These are phyloP conservation scores for Xanthia togata DNA, from an alignment of 2,888 invertebrate genomes.

Conservation along the genomic window DNA sequence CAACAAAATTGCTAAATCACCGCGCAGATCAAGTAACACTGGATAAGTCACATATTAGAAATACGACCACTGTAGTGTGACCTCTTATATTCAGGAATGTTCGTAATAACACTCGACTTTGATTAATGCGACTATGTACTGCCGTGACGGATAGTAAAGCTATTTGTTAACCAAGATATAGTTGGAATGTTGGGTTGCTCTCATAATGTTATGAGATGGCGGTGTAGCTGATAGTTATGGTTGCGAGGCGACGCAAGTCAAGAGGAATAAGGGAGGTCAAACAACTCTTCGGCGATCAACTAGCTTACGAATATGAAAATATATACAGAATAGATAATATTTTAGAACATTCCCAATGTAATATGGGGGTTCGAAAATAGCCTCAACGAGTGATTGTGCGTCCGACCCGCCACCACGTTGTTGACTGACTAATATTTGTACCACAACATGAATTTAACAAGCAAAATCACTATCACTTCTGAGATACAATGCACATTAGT, in stretches of 20 bases:
- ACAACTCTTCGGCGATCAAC: background rate
- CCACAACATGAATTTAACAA: background rate
- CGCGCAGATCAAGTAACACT: constrained; percentile 20
- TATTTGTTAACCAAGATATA: constrained; percentile 38
- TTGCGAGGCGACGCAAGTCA: background rate
- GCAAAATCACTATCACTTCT: background rate
- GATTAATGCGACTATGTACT: constrained; percentile 61
- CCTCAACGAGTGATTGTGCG: background rate
- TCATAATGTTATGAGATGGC: constrained; percentile 1
- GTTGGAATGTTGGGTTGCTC: constrained; percentile 26
- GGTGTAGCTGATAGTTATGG: background rate
- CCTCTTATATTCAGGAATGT: constrained; percentile 48
- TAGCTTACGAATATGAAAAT: background rate
- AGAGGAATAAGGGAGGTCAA: constrained; percentile 2
- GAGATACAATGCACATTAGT: background rate
- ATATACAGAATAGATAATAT: background rate
- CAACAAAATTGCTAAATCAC: constrained; percentile 52
- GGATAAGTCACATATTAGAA: background rate
- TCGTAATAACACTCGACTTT: constrained; percentile 65
- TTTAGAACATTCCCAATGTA: background rate
- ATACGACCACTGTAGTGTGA: constrained; percentile 7
- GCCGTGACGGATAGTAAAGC: constrained; percentile 36
- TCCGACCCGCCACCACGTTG: background rate
- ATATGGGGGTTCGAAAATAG: background rate
- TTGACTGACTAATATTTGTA: background rate